A percentile compares a stretch with the other conserved stretches of the same genome.
Conservation (phyloP, 2,113 vertebrate species). For the zebrafish (Danio rerio) region GRCz12tu NC_133196.1:4675001-4675500, state of each 20-base stretch:
- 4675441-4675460: slow-evolving; percentile 56
- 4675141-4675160: neutral
- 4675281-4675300: neutral
- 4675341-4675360: neutral
- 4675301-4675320: neutral
- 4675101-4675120: neutral
- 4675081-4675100: neutral
- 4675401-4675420: slow-evolving; percentile 58
- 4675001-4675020: slow-evolving; percentile 7
- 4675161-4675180: neutral
- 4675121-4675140: neutral
- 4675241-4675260: neutral
- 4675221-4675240: neutral
- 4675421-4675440: slow-evolving; percentile 52
- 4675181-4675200: neutral
- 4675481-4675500: slow-evolving; percentile 58
- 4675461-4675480: slow-evolving; percentile 67
- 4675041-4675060: neutral
- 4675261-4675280: neutral
- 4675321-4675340: slow-evolving; percentile 59
- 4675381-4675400: neutral
- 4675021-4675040: neutral
- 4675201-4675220: neutral
- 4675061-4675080: slow-evolving; percentile 6
- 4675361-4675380: neutral